Base-by-base conservation (phyloP, 2,797 vertebrate species). In the Mycteria americana region DNA sequence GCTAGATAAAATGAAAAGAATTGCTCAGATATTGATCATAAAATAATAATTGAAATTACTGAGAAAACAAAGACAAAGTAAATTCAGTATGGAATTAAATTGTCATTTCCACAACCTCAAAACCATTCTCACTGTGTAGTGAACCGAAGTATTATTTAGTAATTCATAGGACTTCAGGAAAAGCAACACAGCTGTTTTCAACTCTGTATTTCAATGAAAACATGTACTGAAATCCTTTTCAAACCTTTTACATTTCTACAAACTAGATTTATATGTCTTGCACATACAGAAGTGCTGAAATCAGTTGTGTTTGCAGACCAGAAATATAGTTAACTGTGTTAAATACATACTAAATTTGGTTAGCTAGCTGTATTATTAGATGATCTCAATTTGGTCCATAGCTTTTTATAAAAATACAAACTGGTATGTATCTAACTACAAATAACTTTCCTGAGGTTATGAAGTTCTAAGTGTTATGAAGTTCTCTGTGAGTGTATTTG, bases 201-300 rank as follows among this genome's bases (percentile, higher is more conserved):
- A 80, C 46, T 39, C 25, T 23, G n/a, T 7, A 50, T 85, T 84
- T 54, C 41, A 75, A 23, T 16, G 11, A 82, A 92, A 63, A 78
- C 10, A n/a, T 37, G 23, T 27, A 35, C 25, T 82, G 73, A 67
- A 82, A 85, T n/a, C 10, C 4, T 45, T 88, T 73, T 67, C 3
- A 45, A 51, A 35, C 6, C 2, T 88, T 83, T 60, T 76, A 60
- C 0, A 5, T 73, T 92, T 79, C 88, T 77, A 31, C 13, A 82
- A 57, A 70, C 24, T 87, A 88, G 91, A 93, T 91, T 85, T 78
- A 46, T 64, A 85, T 62, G 50, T 67, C 88, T 94, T 92, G 92
- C 43, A 77, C 22, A 54, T 39, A 62, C 8, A 46, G 37, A 93
- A 84, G 45, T 33, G 14, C 18, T 62, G 50, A 85, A 88, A 88